Conservation (phyloP, 2,797 vertebrate genomes). For the Cheirogaleus major region DNA sequence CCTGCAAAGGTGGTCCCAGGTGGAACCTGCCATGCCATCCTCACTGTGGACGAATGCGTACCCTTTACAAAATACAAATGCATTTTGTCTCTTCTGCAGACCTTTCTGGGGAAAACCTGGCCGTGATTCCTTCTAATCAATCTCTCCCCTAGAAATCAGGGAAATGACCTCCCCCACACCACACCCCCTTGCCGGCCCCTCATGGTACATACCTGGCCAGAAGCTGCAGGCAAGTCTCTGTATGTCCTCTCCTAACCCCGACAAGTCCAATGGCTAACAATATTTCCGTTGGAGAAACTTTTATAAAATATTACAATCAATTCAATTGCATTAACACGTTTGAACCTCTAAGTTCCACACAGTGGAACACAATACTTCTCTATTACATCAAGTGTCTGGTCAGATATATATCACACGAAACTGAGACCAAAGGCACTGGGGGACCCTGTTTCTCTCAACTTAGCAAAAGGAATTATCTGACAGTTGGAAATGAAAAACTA, state of each 20-base stretch:
- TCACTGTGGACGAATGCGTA: not conserved
- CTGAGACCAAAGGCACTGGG: constrained; percentile 78
- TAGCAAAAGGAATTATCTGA: constrained; percentile 86
- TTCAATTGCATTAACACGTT: constrained; percentile 86
- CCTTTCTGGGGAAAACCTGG: not conserved
- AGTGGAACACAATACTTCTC: constrained; percentile 86
- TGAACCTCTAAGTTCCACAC: constrained; percentile 84
- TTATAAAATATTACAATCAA: constrained; percentile 87
- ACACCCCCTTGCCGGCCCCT: not conserved
- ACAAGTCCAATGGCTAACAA: constrained; percentile 79
- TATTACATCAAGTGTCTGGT: constrained; percentile 89
- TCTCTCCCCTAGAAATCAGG: constrained; percentile 40
- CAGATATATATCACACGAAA: constrained; percentile 85
- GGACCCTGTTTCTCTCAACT: constrained; percentile 83
- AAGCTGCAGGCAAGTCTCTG: constrained; percentile 72
- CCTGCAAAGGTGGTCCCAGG: not conserved
- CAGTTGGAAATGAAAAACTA: constrained; percentile 87
- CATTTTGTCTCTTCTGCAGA: not conserved
- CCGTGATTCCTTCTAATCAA: not conserved
- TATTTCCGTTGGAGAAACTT: constrained; percentile 85
- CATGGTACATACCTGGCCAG: constrained; percentile 20
- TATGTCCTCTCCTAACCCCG: constrained; percentile 79
- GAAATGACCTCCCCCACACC: not conserved
- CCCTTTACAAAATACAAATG: not conserved
- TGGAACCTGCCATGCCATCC: not conserved